phyloP scores from a whole-genome alignment of 2,797 vertebrate species.

The Perodicticus potto region DNA sequence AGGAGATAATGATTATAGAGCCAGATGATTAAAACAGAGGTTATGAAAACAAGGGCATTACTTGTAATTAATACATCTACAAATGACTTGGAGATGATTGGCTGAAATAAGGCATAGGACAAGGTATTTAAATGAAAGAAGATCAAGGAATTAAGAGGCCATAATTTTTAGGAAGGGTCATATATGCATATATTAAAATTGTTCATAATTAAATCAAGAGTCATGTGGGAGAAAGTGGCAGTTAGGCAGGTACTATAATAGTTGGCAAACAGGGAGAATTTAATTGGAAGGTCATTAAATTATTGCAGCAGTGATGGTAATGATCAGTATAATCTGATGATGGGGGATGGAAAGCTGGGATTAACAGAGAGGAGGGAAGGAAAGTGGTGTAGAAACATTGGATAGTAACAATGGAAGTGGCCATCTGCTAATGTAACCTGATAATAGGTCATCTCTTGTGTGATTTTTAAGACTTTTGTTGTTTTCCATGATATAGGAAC shows the following conservation, averaged over 20 bases:
- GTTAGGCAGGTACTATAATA: not conserved
- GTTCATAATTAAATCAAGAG: slow-evolving; percentile 3
- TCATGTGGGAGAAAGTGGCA: not conserved
- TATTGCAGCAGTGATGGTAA: not conserved
- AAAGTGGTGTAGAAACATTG: not conserved
- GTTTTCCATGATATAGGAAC: not conserved
- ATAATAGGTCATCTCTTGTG: not conserved
- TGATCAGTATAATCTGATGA: slow-evolving; percentile 7
- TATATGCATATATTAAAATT: not conserved
- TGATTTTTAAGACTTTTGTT: slow-evolving; percentile 33
- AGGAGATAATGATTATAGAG: not conserved
- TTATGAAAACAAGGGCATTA: not conserved
- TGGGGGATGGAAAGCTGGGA: not conserved
- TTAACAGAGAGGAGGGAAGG: not conserved
- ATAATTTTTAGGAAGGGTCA: not conserved
- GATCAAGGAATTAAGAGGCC: not conserved
- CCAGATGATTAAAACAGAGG: not conserved
- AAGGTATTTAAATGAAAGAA: slow-evolving; percentile 11
- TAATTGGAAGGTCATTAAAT: slow-evolving; percentile 32
- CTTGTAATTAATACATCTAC: not conserved
- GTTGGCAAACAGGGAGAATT: slow-evolving; percentile 4
- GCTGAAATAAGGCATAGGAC: not conserved
- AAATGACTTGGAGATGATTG: not conserved
- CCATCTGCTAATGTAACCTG: not conserved
- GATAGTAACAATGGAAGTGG: not conserved